phyloP scores from a whole-genome alignment of 2,113 vertebrate species.

The Pogonocichla stellata region DNA sequence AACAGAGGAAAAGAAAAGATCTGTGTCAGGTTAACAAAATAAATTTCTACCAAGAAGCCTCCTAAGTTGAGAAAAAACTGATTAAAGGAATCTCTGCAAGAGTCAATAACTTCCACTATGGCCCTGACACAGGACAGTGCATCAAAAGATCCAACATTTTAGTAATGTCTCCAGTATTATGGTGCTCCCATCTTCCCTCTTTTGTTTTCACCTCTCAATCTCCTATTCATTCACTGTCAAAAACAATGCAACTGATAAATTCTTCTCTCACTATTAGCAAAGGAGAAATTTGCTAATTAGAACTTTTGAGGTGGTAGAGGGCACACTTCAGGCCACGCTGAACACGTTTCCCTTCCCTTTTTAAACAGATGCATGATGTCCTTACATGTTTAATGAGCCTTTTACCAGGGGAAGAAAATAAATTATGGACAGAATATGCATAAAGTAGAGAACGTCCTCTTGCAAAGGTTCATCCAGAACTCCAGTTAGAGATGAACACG shows the following conservation, averaged over 20 bases:
- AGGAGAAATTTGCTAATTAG: neutral
- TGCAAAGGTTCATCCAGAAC: neutral
- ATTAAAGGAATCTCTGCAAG: neutral
- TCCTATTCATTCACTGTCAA: neutral
- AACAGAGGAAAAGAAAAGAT: neutral
- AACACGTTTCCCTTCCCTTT: neutral
- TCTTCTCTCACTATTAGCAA: neutral
- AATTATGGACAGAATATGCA: neutral
- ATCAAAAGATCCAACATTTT: neutral
- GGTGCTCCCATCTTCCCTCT: neutral
- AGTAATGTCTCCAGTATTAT: neutral
- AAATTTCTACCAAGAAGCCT: slow-evolving; percentile 14
- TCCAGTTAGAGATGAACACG: neutral
- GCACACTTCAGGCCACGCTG: neutral
- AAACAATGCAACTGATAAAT: neutral
- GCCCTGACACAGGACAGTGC: neutral
- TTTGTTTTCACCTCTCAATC: neutral
- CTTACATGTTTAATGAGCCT: neutral
- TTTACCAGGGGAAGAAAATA: neutral
- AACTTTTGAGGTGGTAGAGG: neutral
- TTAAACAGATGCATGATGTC: neutral
- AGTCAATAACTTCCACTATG: slow-evolving; percentile 6
- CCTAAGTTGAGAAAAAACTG: neutral
- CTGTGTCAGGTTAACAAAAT: neutral
- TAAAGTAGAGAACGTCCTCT: neutral